Evolutionary conservation across 2,797 vertebrate species (phyloP).

Genomic region (Helicolenus hilgendorfi): DNA sequence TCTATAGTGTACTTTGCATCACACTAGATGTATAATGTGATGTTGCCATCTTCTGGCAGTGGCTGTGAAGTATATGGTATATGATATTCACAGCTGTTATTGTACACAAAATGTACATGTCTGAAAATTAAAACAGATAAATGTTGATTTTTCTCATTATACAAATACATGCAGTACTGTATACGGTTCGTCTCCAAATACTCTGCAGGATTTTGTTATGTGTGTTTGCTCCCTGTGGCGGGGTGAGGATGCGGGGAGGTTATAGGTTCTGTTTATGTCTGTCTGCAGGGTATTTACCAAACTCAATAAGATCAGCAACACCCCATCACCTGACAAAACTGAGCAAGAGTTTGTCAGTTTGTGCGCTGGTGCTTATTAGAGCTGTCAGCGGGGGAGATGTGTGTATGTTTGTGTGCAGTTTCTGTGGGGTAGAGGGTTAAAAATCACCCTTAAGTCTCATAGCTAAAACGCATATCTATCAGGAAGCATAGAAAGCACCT

Average conservation of each 20-base stretch:
- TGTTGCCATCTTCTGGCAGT: slow-evolving; percentile 64
- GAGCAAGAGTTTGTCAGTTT: slow-evolving; percentile 57
- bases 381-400: slow-evolving; percentile 51
- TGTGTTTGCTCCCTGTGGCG: slow-evolving; percentile 25
- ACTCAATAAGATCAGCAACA: slow-evolving; percentile 59
- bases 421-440: slow-evolving; percentile 51
- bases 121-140: background rate
- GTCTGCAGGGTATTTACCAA: slow-evolving; percentile 63
- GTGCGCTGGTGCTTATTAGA: slow-evolving; percentile 48
- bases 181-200: background rate
- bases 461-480: slow-evolving; percentile 52
- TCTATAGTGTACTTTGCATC: background rate
- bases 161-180: background rate
- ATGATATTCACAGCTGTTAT: background rate
- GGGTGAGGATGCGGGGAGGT: slow-evolving; percentile 44
- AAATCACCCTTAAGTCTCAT: slow-evolving; percentile 51
- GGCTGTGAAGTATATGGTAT: background rate
- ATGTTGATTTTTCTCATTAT: background rate
- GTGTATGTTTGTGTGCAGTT: slow-evolving; percentile 9
- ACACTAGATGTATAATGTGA: slow-evolving; percentile 1
- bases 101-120: background rate
- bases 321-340: slow-evolving; percentile 42
- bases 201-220: slow-evolving; percentile 6
- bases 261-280: slow-evolving; percentile 72
- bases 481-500: slow-evolving; percentile 61